Evolutionary conservation across 2,888 invertebrate genomes (phyloP), one percentile per base, ranked within the genome.

Genomic region (Caenorhabditis imperialis): DNA sequence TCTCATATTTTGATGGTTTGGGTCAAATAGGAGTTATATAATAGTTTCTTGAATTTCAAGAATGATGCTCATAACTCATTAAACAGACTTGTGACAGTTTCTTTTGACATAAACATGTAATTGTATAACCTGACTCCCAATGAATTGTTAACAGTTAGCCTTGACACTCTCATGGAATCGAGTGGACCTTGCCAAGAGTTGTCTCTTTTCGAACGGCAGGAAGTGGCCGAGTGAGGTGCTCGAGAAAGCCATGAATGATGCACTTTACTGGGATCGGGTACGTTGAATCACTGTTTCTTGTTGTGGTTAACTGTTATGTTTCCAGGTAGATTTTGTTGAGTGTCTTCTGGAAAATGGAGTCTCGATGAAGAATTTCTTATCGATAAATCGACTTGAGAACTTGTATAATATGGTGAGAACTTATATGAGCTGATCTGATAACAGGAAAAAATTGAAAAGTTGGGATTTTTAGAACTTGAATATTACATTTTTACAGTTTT

Each of bases 171-270:
- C 96, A 7, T 99, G 98, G 99, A 96, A 98, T 90, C 91, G 98
- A 57, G 96, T 96, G 37, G 99, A 99, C 89, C 96, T 99, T 75
- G 98, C 98, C 3, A 91, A 94, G 54, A 94, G 94, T 38, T 96
- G 98, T 90, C 95, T 98, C 88, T 98, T 98, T 89, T 93, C 96
- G 57, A 96, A 96, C 1, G 97, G 97, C 1, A 94, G 71, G 16
- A 75, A 72, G 42, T 97, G 96, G 96, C 95, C 95, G 12, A 92
- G 93, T 85, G 94, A 93, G 92, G 93, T 95, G 1, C 90, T 99
- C 77, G 95, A 97, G 86, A 94, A 95, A 89, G 95, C 96, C 1
- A 98, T 99, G 98, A 95, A 96, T 94, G 96, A 98, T 89, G 98
- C 99, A 0, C 90, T 99, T 61, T 94, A 96, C 87, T 61, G 78